These are phyloP conservation scores for Drosophila paramelanica DNA, from an alignment of 2,888 invertebrate species.

Conservation along the genomic window DNA sequence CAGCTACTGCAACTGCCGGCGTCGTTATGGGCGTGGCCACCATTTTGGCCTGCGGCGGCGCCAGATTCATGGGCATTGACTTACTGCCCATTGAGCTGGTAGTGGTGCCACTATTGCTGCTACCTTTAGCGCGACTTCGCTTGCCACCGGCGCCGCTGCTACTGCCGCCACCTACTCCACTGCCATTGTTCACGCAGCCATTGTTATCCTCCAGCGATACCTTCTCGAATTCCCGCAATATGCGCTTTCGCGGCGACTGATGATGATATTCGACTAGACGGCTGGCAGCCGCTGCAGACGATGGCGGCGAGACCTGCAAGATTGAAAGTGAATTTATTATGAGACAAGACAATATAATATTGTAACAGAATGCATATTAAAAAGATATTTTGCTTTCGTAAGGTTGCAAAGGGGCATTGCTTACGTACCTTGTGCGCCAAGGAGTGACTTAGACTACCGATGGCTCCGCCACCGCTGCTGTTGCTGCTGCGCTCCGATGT, in stretches of 20 bases:
- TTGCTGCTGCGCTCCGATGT: slow-evolving; percentile 49
- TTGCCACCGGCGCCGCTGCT: slow-evolving; percentile 85
- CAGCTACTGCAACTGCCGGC: slow-evolving; percentile 36
- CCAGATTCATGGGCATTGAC: slow-evolving; percentile 65
- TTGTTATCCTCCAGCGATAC: slow-evolving; percentile 88
- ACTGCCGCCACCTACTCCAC: slow-evolving; percentile 78
- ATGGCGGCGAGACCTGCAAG: slow-evolving; percentile 78
- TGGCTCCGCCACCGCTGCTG: slow-evolving; percentile 63
- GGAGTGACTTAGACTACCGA: slow-evolving; percentile 66
- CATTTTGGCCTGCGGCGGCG: slow-evolving; percentile 63
- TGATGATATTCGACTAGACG: slow-evolving; percentile 84
- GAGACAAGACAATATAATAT: not conserved
- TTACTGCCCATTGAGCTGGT: slow-evolving; percentile 41
- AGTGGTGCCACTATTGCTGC: slow-evolving; percentile 22
- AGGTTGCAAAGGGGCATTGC: not conserved
- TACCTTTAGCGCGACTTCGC: slow-evolving; percentile 86
- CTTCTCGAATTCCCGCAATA: slow-evolving; percentile 92
- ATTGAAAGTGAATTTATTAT: slow-evolving; percentile 2
- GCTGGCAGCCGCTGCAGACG: slow-evolving; percentile 75
- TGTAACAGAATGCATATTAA: not conserved
- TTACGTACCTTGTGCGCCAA: slow-evolving; percentile 67
- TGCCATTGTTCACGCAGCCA: slow-evolving; percentile 81
- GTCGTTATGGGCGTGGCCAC: slow-evolving; percentile 40
- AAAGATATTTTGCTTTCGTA: not conserved
- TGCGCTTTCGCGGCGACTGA: slow-evolving; percentile 91